These are phyloP conservation scores for Nudaria mundana DNA, from an alignment of 2,888 invertebrate genomes.

Conservation along the genomic window DNA sequence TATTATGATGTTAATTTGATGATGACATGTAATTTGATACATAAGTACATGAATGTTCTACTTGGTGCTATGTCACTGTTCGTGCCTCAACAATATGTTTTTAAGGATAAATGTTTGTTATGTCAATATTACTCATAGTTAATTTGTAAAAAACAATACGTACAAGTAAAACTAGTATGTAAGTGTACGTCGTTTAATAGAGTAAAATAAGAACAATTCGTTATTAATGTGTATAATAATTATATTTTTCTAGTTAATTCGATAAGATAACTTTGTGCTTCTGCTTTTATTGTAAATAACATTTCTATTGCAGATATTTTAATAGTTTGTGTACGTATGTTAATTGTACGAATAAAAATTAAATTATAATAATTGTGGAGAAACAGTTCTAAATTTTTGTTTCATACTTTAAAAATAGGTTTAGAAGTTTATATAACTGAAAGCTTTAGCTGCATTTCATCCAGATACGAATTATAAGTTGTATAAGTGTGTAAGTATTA, in stretches of 20 bases:
- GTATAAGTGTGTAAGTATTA: no score
- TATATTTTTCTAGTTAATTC: background rate
- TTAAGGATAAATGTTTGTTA: slow-evolving; percentile 40
- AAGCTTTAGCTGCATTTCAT: no score
- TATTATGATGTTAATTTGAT: no score
- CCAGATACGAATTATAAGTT: no score
- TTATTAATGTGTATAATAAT: background rate
- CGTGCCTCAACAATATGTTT: slow-evolving; percentile 61
- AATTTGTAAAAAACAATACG: slow-evolving; percentile 11
- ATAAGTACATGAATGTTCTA: slow-evolving; percentile 19
- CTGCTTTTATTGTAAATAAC: slow-evolving; percentile 31
- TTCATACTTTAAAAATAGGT: no score
- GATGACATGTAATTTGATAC: slow-evolving; percentile 1
- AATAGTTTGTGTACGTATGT: background rate
- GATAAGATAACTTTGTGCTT: slow-evolving; percentile 12
- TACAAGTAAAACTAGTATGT: slow-evolving; percentile 3
- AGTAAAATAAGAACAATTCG: background rate
- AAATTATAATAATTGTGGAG: no score
- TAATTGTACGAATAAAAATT: background rate
- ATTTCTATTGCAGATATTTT: slow-evolving; percentile 20
- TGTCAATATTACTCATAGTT: slow-evolving; percentile 27
- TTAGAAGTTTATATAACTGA: no score
- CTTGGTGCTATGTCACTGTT: slow-evolving; percentile 74
- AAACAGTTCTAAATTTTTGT: no score
- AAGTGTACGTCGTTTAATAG: background rate